These are phyloP conservation scores for Camelus bactrianus DNA, from an alignment of 2,113 vertebrate genomes.

Conservation along the genomic window DNA sequence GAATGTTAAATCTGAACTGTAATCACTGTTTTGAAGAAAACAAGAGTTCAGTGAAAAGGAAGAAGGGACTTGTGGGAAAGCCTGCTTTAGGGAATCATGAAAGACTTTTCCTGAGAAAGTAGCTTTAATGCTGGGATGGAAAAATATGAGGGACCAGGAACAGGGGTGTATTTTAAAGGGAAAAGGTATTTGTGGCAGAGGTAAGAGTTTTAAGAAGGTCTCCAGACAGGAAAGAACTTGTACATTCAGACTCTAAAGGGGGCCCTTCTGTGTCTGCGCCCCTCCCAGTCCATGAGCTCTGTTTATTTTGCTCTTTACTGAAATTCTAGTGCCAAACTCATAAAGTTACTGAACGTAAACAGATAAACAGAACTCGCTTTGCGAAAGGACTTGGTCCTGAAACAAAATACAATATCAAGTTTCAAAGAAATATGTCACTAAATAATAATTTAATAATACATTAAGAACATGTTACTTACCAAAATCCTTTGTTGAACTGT, in stretches of 20 bases:
- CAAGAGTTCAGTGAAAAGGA: not conserved
- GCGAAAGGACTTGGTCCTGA: not conserved
- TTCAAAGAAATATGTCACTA: not conserved
- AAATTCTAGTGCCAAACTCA: not conserved
- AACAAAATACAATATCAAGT: not conserved
- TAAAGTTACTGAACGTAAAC: not conserved
- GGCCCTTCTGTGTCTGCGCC: not conserved
- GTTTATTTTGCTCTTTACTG: not conserved
- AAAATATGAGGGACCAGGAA: not conserved
- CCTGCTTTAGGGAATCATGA: not conserved
- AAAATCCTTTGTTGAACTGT: not conserved
- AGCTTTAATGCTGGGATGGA: not conserved
- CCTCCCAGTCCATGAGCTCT: accelerated
- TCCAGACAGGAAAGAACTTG: not conserved
- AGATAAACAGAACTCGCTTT: not conserved
- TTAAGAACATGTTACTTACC: not conserved
- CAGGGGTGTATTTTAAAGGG: not conserved
- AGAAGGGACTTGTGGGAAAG: not conserved
- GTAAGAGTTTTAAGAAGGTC: not conserved
- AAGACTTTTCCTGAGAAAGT: not conserved
- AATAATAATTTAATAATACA: not conserved
- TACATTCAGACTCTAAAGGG: not conserved
- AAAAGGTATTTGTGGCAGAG: not conserved
- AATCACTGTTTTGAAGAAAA: not conserved
- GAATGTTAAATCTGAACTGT: not conserved